Conservation (phyloP, 2,888 invertebrate species). For the Agrotis puta region DNA sequence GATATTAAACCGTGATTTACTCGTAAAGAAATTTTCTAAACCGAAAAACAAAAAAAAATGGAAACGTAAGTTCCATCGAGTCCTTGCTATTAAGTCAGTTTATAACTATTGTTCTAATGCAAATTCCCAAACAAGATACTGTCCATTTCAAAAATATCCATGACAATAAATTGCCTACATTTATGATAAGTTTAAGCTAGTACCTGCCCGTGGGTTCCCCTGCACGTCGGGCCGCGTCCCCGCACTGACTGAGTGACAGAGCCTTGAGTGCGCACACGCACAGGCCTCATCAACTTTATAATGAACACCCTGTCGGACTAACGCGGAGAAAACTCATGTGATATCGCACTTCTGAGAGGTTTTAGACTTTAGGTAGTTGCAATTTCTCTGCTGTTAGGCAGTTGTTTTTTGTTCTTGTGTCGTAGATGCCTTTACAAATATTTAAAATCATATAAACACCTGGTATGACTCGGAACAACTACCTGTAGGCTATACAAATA, state of each 20-base stretch:
- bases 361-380: not conserved
- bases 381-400: not conserved
- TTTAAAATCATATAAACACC: too few species aligned
- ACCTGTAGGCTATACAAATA: too few species aligned
- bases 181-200: not conserved
- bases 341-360: not conserved
- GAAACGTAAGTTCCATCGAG: not conserved
- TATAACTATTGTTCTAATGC: not conserved
- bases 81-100: not conserved
- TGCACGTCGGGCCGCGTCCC: slow-evolving; percentile 21
- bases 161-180: not conserved
- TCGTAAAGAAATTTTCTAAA: not conserved
- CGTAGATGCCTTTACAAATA: too few species aligned
- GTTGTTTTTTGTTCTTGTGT: not conserved
- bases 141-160: not conserved
- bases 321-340: not conserved
- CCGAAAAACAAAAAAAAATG: too few species aligned
- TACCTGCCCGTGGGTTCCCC: slow-evolving; percentile 37
- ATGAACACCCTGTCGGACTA: slow-evolving; percentile 27
- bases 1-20: not conserved
- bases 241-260: slow-evolving; percentile 41
- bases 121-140: not conserved
- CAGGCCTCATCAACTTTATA: slow-evolving; percentile 55
- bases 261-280: not conserved
- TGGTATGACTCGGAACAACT: too few species aligned